Base-by-base conservation (phyloP, 2,797 vertebrate genomes). In the Avahi laniger region DNA sequence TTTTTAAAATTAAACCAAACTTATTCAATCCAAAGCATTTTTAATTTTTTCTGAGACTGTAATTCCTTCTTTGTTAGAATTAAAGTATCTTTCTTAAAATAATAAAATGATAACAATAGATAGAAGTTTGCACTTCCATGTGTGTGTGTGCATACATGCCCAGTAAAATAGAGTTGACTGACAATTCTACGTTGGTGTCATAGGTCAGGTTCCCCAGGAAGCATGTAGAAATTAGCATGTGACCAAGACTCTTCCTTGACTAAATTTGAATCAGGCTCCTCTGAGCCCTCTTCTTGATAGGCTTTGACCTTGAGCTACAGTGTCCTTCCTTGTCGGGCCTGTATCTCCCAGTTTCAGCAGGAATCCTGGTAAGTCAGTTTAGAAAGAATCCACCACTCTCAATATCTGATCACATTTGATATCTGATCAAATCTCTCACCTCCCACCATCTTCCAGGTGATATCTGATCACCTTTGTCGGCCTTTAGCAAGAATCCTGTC, bases 11-110 rank as follows among this genome's bases (percentile, higher is more conserved):
- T 43, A 38, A 89, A 89, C 24, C 78, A 81, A 72, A 57, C 4
- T 82, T 95, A 78, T 20, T 85, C 81, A 85, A 81, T 76, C 84
- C 48, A 92, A 93, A 94, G 1, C 43, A 61, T 84, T 92, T 81
- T 92, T 67, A 73, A 84, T 63, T 78, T 94, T 94, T 88, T 88
- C 78, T 69, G 79, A 88, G 41, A 87, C 59, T 89, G 12, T 83
- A 28, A 33, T 91, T 84, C 65, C 50, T 94, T 88, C 67, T 70
- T 84, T 92, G n/a, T 78, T 73, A 43, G 61, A 78, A 80, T 88
- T 38, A 89, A 91, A 86, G 14, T 76, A 83, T 50, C 48, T 91
- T 85, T 94, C 63, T 1, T 35, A 94, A 76, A 76, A 61, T 65
- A 81, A 91, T 85, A 69, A 85, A 81, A 43, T 67, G n/a, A 41